Percentiles rank a stretch among this genome's conserved stretches.
These are phyloP conservation scores for Diarsia rubi DNA, from an alignment of 2,888 invertebrate species.

Conservation along the genomic window DNA sequence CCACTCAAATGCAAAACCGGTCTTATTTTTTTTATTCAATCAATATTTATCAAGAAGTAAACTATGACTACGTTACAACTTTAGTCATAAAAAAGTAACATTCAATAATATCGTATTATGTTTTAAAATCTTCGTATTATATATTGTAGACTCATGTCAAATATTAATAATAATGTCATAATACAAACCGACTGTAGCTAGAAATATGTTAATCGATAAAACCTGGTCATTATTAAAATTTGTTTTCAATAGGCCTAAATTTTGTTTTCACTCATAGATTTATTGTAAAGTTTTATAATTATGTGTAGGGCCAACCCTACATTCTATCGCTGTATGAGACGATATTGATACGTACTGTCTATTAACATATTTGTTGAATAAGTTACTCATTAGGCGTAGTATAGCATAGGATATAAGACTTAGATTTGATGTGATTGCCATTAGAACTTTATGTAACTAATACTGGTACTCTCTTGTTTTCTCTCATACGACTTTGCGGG, in stretches of 20 bases:
- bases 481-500: slow-evolving; percentile 47
- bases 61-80: neutral
- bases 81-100: too few species aligned
- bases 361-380: slow-evolving; percentile 57
- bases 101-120: too few species aligned
- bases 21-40: neutral
- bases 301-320: slow-evolving; percentile 24
- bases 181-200: slow-evolving; percentile 21
- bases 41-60: neutral
- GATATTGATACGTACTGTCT: slow-evolving; percentile 56
- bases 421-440: slow-evolving; percentile 81
- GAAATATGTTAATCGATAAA: neutral
- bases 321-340: slow-evolving; percentile 38
- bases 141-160: too few species aligned
- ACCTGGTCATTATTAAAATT: slow-evolving; percentile 12
- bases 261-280: slow-evolving; percentile 42
- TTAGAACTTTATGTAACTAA: slow-evolving; percentile 70
- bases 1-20: neutral
- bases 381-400: slow-evolving; percentile 65
- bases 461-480: slow-evolving; percentile 62
- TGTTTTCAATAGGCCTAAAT: slow-evolving; percentile 65
- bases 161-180: neutral
- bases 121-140: too few species aligned
- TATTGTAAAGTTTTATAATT: slow-evolving; percentile 23
- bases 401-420: slow-evolving; percentile 67